These are phyloP conservation scores for Agapetus fuscipes DNA, from an alignment of 2,888 invertebrate genomes.

Conservation along the genomic window DNA sequence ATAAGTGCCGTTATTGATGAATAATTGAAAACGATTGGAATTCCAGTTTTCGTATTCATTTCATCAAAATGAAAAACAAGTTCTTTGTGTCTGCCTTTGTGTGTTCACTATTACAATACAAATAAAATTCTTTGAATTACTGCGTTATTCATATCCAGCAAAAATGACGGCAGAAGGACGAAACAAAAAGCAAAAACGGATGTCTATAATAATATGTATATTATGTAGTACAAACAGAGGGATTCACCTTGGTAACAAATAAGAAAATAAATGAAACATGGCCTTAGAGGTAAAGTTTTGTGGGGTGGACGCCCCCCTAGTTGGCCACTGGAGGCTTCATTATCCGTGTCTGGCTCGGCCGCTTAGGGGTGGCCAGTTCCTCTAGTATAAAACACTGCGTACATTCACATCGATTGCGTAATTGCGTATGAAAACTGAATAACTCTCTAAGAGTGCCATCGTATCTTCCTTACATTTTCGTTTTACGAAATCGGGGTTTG, in stretches of 20 bases:
- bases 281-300: background rate
- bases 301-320: background rate
- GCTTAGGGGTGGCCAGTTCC: no score
- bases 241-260: background rate
- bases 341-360: slow-evolving; percentile 9
- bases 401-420: no score
- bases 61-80: no score
- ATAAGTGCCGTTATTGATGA: no score
- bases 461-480: no score
- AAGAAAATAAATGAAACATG: background rate
- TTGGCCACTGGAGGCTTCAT: slow-evolving; percentile 12
- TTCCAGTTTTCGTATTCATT: no score
- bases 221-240: background rate
- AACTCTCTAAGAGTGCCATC: no score
- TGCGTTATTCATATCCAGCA: background rate
- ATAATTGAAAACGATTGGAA: no score
- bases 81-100: background rate
- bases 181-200: background rate
- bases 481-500: no score
- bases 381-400: no score
- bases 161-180: background rate
- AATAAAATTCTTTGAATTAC: background rate
- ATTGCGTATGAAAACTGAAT: no score
- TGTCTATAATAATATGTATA: no score
- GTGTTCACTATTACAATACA: background rate